phyloP scores from a whole-genome alignment of 2,797 vertebrate genomes.

The Girardinus metallicus region DNA sequence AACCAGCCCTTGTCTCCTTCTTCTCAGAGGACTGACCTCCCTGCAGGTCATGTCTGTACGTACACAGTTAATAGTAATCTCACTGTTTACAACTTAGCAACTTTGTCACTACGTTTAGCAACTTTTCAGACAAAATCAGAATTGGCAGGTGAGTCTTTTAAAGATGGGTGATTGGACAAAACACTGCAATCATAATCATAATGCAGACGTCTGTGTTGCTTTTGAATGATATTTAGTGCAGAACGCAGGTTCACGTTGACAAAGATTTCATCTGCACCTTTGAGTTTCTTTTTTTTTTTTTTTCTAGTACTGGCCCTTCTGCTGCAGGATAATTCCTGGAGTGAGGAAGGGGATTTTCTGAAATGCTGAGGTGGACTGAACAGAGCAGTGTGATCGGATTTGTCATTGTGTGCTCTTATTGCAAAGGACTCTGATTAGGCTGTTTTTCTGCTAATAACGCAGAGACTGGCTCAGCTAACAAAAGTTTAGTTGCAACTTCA shows the following conservation, averaged over 20 bases:
- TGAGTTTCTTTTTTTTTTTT: neutral
- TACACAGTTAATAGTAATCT: too few relatives aligned
- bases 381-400: slow-evolving; percentile 55
- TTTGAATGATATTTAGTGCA: neutral
- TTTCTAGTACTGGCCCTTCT: neutral
- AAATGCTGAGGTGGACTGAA: slow-evolving; percentile 52
- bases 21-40: too few relatives aligned
- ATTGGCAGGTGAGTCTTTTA: too few relatives aligned
- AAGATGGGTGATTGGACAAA: too few relatives aligned
- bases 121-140: too few relatives aligned
- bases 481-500: neutral
- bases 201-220: neutral
- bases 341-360: slow-evolving; percentile 47
- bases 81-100: too few relatives aligned
- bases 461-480: slow-evolving; percentile 25
- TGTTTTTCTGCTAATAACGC: slow-evolving; percentile 24
- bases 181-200: too few relatives aligned
- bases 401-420: slow-evolving; percentile 59
- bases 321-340: slow-evolving; percentile 24
- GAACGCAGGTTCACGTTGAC: neutral
- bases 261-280: neutral
- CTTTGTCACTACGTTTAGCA: too few relatives aligned
- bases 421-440: slow-evolving; percentile 53
- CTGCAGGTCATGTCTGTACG: too few relatives aligned
- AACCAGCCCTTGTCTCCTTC: too few relatives aligned